Evolutionary conservation across 2,113 vertebrate genomes (phyloP).

Genomic region (Pantherophis guttatus): DNA sequence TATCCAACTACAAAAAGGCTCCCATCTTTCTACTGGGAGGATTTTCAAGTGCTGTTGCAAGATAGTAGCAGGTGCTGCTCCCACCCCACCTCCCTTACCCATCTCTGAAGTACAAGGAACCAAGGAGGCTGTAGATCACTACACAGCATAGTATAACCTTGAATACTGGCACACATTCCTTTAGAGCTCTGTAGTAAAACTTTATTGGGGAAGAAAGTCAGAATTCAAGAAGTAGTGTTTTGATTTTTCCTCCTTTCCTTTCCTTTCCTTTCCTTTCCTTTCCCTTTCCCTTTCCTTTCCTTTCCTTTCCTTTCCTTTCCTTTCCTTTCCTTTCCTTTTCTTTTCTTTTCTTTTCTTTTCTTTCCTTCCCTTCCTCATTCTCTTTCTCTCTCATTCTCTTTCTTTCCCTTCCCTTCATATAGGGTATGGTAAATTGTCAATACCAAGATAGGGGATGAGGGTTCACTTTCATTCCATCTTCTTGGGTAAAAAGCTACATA

Average conservation of each 20-base stretch:
- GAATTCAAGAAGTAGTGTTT: not conserved
- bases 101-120: not conserved
- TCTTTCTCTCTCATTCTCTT: not conserved
- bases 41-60: not conserved
- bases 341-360: not conserved
- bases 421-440: not conserved
- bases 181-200: not conserved
- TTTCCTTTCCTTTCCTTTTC: not conserved
- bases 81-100: not conserved
- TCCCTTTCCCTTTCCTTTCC: not conserved
- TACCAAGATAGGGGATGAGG: not conserved
- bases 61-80: not conserved
- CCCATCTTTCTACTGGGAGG: not conserved
- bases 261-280: not conserved
- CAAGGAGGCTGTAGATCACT: not conserved
- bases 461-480: not conserved
- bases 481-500: not conserved
- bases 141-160: not conserved
- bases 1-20: not conserved
- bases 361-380: no score
- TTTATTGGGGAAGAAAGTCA: not conserved
- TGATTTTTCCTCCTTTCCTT: not conserved
- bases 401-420: not conserved
- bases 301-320: no score
- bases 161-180: not conserved